Conservation (phyloP, 2,797 vertebrate species). For the Artibeus lituratus region DNA sequence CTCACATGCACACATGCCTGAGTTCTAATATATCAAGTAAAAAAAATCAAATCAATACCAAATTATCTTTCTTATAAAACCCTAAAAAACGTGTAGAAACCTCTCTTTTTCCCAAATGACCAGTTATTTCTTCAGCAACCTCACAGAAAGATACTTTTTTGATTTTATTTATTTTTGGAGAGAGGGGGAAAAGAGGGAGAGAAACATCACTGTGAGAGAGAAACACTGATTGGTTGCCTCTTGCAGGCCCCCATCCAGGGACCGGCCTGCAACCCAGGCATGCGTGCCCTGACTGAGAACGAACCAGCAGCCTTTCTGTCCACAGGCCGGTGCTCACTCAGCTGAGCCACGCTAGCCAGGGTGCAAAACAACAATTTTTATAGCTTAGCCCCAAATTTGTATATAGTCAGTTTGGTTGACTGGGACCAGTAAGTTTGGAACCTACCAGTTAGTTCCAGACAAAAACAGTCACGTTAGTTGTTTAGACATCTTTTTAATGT, state of each 20-base stretch:
- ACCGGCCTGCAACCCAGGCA: no score
- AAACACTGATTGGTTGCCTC: no score
- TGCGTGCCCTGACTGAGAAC: neutral
- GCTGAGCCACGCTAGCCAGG: neutral
- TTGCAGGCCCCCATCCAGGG: no score
- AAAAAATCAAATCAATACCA: neutral
- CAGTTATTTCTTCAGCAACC: neutral
- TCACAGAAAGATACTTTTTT: neutral
- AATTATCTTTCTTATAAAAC: neutral
- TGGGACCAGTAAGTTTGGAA: neutral
- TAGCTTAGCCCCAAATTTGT: neutral
- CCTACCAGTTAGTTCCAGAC: constrained; percentile 11
- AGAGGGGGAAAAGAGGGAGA: no score
- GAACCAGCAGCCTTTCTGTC: neutral
- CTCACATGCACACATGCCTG: neutral
- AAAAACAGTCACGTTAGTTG: constrained; percentile 50
- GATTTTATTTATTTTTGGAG: no score
- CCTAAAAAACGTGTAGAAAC: neutral
- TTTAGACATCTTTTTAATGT: constrained; percentile 74
- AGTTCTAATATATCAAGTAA: neutral
- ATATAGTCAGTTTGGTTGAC: neutral
- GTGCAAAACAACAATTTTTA: neutral
- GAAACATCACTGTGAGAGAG: no score
- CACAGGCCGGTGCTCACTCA: neutral
- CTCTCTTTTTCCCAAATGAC: neutral